Conservation (phyloP, 2,797 vertebrate species). For the Ctenopoma kingsleyae region DNA sequence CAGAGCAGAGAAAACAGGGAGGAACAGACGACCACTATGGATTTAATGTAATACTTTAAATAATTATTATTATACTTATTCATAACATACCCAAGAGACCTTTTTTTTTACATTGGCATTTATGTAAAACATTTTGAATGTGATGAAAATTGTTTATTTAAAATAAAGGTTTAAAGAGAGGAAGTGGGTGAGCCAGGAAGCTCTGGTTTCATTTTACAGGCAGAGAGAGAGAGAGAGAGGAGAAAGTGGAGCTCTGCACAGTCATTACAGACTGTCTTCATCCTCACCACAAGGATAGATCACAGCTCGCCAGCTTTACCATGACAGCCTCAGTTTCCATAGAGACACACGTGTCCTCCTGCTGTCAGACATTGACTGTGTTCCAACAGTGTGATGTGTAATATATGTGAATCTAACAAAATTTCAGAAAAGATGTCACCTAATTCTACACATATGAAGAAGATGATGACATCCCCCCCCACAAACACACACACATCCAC, state of each 20-base stretch:
- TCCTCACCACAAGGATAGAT: constrained; percentile 62
- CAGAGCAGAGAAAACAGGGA: too few relatives aligned
- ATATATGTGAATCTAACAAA: background rate
- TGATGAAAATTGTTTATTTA: constrained; percentile 37
- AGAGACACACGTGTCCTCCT: constrained; percentile 13
- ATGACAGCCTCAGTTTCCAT: constrained; percentile 44
- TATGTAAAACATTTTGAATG: background rate
- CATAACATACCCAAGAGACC: background rate
- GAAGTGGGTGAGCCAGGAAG: constrained; percentile 56
- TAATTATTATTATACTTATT: background rate
- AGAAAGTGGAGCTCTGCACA: constrained; percentile 43
- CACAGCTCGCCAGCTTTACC: constrained; percentile 44
- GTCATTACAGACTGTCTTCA: constrained; percentile 65
- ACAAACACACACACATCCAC: too few relatives aligned
- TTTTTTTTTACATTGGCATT: background rate
- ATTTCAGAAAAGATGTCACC: too few relatives aligned
- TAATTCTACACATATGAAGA: too few relatives aligned
- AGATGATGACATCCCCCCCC: too few relatives aligned
- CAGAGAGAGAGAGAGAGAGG: constrained; percentile 13
- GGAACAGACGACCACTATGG: too few relatives aligned
- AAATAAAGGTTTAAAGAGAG: constrained; percentile 46
- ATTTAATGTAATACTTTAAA: background rate
- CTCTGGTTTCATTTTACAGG: constrained; percentile 68
- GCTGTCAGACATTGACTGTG: constrained; percentile 24
- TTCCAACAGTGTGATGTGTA: constrained; percentile 3